Percentiles rank a stretch among this genome's conserved stretches.
These are phyloP conservation scores for Laothoe populi DNA, from an alignment of 2,888 invertebrate species.

Conservation along the genomic window DNA sequence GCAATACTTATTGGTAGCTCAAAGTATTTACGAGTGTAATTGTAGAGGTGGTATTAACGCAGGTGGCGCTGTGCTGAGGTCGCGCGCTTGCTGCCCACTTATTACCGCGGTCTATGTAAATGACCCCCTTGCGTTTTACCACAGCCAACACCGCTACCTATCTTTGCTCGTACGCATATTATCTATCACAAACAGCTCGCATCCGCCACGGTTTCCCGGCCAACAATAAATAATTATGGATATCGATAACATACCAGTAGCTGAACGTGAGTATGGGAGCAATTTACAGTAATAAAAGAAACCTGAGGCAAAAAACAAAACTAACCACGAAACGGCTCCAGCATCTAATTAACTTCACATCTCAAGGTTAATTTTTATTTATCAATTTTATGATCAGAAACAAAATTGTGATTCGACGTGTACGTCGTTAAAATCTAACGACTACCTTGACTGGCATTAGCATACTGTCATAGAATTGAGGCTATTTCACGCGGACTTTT, in stretches of 20 bases:
- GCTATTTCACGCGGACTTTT: slow-evolving; percentile 61
- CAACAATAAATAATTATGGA: slow-evolving; percentile 81
- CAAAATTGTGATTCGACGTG: slow-evolving; percentile 55
- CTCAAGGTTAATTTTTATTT: slow-evolving; percentile 46
- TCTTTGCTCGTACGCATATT: slow-evolving; percentile 74
- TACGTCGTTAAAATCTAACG: slow-evolving; percentile 60
- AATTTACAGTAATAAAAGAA: slow-evolving; percentile 60
- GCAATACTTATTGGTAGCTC: background rate
- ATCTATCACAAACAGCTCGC: slow-evolving; percentile 78
- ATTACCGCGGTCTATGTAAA: slow-evolving; percentile 80
- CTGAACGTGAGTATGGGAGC: slow-evolving; percentile 43
- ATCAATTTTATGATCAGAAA: slow-evolving; percentile 50
- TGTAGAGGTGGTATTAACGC: background rate
- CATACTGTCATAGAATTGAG: slow-evolving; percentile 61
- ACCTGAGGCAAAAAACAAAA: slow-evolving; percentile 50
- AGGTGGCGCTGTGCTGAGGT: slow-evolving; percentile 1
- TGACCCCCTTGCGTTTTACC: slow-evolving; percentile 77
- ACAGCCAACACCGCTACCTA: slow-evolving; percentile 67
- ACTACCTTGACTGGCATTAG: slow-evolving; percentile 55
- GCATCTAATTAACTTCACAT: slow-evolving; percentile 37
- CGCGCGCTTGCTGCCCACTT: slow-evolving; percentile 55
- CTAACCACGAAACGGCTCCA: slow-evolving; percentile 42
- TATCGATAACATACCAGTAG: slow-evolving; percentile 69
- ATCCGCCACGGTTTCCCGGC: slow-evolving; percentile 74
- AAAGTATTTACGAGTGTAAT: slow-evolving; percentile 16